A percentile compares a stretch with the other conserved stretches of the same genome.
These are phyloP conservation scores for Acanthopagrus latus DNA, from an alignment of 2,797 vertebrate genomes.

Conservation along the genomic window DNA sequence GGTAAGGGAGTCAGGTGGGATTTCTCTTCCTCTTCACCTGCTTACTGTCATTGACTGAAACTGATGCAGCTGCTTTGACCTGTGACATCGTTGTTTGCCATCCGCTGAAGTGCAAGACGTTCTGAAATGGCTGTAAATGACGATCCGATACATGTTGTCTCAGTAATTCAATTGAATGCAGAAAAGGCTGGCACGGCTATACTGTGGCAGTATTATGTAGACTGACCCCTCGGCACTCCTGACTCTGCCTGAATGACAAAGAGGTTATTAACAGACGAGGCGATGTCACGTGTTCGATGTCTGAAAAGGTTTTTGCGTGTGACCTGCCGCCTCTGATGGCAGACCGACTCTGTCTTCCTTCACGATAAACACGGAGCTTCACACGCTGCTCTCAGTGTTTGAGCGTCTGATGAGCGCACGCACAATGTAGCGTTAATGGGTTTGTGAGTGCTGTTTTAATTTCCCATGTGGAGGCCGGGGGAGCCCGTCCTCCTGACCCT, in stretches of 20 bases:
- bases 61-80: no score
- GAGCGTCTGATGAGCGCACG: slow-evolving; percentile 60
- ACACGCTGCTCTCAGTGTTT: slow-evolving; percentile 28
- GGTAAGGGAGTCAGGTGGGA: no score
- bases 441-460: slow-evolving; percentile 80
- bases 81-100: no score
- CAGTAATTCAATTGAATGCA: no score
- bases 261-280: background rate
- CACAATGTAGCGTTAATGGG: slow-evolving; percentile 70
- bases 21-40: no score
- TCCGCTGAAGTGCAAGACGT: no score
- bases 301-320: background rate
- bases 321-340: slow-evolving; percentile 5
- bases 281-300: background rate
- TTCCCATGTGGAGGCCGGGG: slow-evolving; percentile 75
- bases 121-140: no score
- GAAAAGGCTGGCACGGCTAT: no score
- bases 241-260: background rate
- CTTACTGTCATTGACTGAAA: no score
- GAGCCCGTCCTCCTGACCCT: slow-evolving; percentile 72
- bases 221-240: no score
- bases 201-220: no score
- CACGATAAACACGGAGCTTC: slow-evolving; percentile 47
- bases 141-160: no score
- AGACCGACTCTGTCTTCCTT: slow-evolving; percentile 8